Conservation (phyloP, 2,888 invertebrate species). For the Aplocera efformata region DNA sequence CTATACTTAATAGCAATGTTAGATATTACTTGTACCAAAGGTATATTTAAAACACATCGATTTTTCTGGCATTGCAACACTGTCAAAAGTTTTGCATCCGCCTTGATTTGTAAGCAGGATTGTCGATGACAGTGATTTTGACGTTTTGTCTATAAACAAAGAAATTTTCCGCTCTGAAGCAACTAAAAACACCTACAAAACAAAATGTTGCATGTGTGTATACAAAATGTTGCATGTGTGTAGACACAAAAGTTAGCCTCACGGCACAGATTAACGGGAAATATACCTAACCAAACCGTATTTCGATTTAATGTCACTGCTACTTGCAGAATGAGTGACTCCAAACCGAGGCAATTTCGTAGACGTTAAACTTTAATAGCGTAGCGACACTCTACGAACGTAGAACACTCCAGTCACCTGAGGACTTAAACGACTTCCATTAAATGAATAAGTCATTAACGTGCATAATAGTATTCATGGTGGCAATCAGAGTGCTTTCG, state of each 20-base stretch:
- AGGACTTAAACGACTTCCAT: slow-evolving; percentile 6
- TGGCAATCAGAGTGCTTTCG: slow-evolving; percentile 9
- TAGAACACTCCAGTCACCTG: slow-evolving; percentile 2
- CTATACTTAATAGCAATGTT: too few relatives aligned
- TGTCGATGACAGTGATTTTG: too few relatives aligned
- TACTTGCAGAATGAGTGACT: background rate
- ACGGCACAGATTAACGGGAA: slow-evolving; percentile 6
- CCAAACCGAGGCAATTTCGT: background rate
- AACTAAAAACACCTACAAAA: too few relatives aligned
- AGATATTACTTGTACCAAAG: too few relatives aligned
- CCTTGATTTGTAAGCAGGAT: too few relatives aligned
- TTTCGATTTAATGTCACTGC: background rate
- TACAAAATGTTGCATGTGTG: too few relatives aligned
- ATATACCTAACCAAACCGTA: background rate
- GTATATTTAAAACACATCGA: too few relatives aligned
- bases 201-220: too few relatives aligned
- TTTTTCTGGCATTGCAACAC: too few relatives aligned
- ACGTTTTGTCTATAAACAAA: too few relatives aligned
- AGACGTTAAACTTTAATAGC: slow-evolving; percentile 1
- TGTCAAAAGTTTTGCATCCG: too few relatives aligned
- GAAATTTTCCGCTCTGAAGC: too few relatives aligned
- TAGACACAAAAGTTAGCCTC: background rate
- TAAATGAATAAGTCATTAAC: slow-evolving; percentile 17
- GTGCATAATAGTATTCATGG: slow-evolving; percentile 8
- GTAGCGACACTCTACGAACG: slow-evolving; percentile 2